A percentile compares a stretch with the other conserved stretches of the same genome.
Evolutionary conservation across 35 echinoderm and acorn worm genomes (phyloP).

Genomic region (Apostichopus japonicus): DNA sequence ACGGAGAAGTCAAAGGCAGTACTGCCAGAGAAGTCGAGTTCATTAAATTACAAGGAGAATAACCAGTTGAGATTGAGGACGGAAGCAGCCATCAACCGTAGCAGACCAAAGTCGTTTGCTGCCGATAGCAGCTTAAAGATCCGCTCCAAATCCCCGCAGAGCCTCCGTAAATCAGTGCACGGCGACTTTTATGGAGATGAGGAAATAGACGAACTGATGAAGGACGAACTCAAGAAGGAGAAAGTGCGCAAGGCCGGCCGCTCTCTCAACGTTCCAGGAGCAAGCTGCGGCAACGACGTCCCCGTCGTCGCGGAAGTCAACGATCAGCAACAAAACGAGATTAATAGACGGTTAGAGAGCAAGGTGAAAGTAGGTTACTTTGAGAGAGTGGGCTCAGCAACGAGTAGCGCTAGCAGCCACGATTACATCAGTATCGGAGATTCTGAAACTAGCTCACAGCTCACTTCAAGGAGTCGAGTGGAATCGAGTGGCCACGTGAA

Average conservation of each 20-base stretch:
- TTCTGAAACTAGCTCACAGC: slow-evolving; percentile 38
- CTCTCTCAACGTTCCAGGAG: neutral
- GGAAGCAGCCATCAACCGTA: slow-evolving; percentile 40
- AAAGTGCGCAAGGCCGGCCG: slow-evolving; percentile 57
- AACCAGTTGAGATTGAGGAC: slow-evolving; percentile 43
- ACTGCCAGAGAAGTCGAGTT: slow-evolving; percentile 31
- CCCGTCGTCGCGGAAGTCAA: neutral
- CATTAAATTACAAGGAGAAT: slow-evolving; percentile 57
- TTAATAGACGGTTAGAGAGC: slow-evolving; percentile 52
- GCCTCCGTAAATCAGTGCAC: slow-evolving; percentile 52
- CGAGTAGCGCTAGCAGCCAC: slow-evolving; percentile 41
- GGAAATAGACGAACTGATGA: slow-evolving; percentile 82
- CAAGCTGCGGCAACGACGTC: neutral
- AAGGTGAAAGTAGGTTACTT: slow-evolving; percentile 25
- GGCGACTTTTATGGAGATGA: slow-evolving; percentile 85
- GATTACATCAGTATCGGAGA: slow-evolving; percentile 65
- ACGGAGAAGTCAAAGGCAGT: slow-evolving; percentile 28
- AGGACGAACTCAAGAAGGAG: slow-evolving; percentile 75
- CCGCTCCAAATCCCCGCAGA: slow-evolving; percentile 26
- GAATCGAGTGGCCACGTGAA: neutral
- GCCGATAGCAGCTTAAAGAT: slow-evolving; percentile 19
- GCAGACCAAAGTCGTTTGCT: slow-evolving; percentile 57
- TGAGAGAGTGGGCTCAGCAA: slow-evolving; percentile 35
- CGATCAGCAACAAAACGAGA: slow-evolving; percentile 36
- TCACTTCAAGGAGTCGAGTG: neutral